Evolutionary conservation across 2,113 vertebrate genomes (phyloP), one percentile per base, ranked within the genome.

Genomic region (Tichodroma muraria): DNA sequence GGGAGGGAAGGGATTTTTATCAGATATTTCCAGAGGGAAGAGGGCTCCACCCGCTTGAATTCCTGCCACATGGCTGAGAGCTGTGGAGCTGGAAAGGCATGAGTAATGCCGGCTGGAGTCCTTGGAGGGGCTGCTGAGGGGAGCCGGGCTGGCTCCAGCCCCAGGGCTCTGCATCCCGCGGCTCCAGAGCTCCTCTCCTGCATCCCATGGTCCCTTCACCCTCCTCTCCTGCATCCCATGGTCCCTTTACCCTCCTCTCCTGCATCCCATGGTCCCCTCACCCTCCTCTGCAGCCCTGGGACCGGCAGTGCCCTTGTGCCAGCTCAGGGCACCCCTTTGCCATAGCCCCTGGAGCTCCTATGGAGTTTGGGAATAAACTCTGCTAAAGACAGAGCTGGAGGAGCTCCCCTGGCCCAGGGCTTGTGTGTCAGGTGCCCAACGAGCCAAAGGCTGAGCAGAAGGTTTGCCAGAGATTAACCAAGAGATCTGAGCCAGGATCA

Each of bases 11-110:
- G 93, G 78, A 47, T 42, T 92, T 96, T 97, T 98, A 98, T 98
- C 97, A 97, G 98, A 88, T 97, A 94, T 97, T 98, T 98, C 98
- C 97, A 97, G 95, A 98, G 96, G 96, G 96, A 97, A 98, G 94
- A 93, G 92, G 83, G 95, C 97, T 97, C 97, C 98, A 96, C 97
- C 98, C 98, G 91, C 97, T 96, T 97, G 97, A 97, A 96, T 97
- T 95, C 85, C 95, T 97, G 97, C 97, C 97, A 97, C 95, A 94
- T 96, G 96, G 94, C 85, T 17, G 72, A 47, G 92, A 94, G 91
- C 60, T 91, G 91, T 8, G 63, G 57, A 44, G 47, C 64, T 83
- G 93, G 96, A 49, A 82, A 80, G 94, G 90, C 56, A 10, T 94
- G 96, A 97, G 97, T 95, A 96, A 97, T 56, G 85, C 81, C 54